Conservation (phyloP, 2,113 vertebrate genomes). For the Malurus cyaneus region DNA sequence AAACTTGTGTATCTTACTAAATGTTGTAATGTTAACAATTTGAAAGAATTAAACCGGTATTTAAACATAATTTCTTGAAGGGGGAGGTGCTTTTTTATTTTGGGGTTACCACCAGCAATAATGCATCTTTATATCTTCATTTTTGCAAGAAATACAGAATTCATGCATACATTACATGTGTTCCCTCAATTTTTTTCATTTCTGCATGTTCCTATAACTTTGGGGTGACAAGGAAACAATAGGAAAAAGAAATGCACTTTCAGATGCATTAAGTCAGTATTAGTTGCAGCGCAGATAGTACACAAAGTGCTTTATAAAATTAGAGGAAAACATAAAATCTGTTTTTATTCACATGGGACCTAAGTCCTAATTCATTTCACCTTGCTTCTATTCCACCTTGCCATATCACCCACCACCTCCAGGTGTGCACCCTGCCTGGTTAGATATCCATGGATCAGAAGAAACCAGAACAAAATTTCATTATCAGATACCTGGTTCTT, state of each 20-base stretch:
- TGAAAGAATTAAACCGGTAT: not conserved
- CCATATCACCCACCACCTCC: not conserved
- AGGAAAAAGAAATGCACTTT: not conserved
- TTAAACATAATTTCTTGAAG: not conserved
- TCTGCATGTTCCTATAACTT: not conserved
- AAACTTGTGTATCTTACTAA: not conserved
- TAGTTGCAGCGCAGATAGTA: not conserved
- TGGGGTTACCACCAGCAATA: not conserved
- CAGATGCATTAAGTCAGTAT: not conserved
- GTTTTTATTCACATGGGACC: not conserved
- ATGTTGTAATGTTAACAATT: not conserved
- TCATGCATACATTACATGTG: not conserved
- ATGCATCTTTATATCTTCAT: not conserved
- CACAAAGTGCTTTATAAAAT: not conserved
- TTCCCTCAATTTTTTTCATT: not conserved
- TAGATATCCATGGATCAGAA: not conserved
- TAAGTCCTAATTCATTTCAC: not conserved
- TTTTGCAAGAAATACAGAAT: not conserved
- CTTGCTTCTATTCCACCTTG: not conserved
- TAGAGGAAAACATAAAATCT: not conserved
- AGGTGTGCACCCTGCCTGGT: not conserved
- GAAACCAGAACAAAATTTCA: not conserved
- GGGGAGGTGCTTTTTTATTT: not conserved
- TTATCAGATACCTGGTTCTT: not conserved
- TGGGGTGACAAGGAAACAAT: not conserved